Base-by-base conservation (phyloP, 53 echinoderm and acorn worm species). In the Pentamera pediparva region DNA sequence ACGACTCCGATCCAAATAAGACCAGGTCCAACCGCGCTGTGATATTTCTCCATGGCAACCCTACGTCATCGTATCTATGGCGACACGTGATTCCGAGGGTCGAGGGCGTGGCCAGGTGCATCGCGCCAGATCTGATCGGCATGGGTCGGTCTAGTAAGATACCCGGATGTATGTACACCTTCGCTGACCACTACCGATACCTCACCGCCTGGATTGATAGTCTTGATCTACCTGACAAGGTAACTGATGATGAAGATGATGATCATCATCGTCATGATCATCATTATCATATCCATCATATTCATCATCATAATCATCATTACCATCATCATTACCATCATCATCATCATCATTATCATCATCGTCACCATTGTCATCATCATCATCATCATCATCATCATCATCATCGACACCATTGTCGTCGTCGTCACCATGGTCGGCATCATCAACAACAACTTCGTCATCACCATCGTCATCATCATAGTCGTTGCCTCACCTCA, bases 61-160 rank as follows among this genome's bases (percentile, higher is more conserved):
- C 87, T 7, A 87, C 87, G 4, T 87, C 87, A 11, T 87, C 87
- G 4, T 87, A 81, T 58, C 87, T 87, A 19, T 87, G 87, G 82
- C 61, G 87, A 47, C 71, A 82, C 25, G 45, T 87, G 6, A 78
- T 87, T 26, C 87, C 87, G 3, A 67, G 47, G 15, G 87, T 82
- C 2, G 78, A 87, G 74, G 61, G 73, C 1, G 31, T 82, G 28
- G 82, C 82, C 45, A 35, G 87, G 17, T 87, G 82, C 59, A 39
- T 87, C 7, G 87, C 87, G 18, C 87, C 87, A 0, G 87, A 87
- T 37, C 62, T 87, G 4, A 87, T 87, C 36, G 87, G 87, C 0
- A 61, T 62, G 78, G 87, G 87, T 3, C 55, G 77, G 8, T 87
- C 87, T 4, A 47, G 65, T 47, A 87, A 87, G 52, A 27, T 87